These are phyloP conservation scores for Moxostoma hubbsi DNA, from an alignment of 2,797 vertebrate genomes.

Conservation along the genomic window DNA sequence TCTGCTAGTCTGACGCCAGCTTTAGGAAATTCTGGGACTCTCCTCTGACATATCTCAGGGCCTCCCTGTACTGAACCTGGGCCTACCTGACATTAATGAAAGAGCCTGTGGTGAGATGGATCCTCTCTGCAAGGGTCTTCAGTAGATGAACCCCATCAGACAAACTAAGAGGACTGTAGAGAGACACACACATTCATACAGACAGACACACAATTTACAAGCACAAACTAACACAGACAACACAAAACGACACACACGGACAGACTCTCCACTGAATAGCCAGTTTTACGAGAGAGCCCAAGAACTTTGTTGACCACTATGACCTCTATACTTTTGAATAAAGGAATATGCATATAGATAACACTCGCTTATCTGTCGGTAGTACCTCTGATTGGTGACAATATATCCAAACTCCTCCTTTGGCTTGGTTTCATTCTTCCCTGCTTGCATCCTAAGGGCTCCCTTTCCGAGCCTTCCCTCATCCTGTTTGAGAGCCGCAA, in stretches of 20 bases:
- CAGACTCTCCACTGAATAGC: constrained; percentile 23
- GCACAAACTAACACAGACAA: constrained; percentile 20
- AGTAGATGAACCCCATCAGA: constrained; percentile 82
- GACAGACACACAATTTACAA: constrained; percentile 34
- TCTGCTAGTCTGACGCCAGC: no score
- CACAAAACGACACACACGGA: constrained; percentile 36
- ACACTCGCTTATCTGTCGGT: constrained; percentile 17
- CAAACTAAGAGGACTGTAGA: constrained; percentile 83
- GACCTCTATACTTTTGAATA: constrained; percentile 15
- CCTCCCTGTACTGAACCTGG: not conserved
- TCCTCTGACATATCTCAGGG: not conserved
- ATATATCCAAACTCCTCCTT: constrained; percentile 86
- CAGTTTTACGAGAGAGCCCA: not conserved
- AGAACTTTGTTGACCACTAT: not conserved
- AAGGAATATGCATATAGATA: constrained; percentile 34
- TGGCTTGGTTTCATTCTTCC: constrained; percentile 49
- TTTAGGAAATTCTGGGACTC: not conserved
- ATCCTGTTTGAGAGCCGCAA: constrained; percentile 36
- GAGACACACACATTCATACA: constrained; percentile 59
- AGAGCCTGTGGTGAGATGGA: constrained; percentile 81
- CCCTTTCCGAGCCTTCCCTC: constrained; percentile 28
- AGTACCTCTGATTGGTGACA: constrained; percentile 88
- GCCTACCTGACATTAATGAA: constrained; percentile 90
- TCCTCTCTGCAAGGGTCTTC: constrained; percentile 84
- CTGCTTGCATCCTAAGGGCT: constrained; percentile 51